Percentiles rank a stretch among this genome's conserved stretches.
These are phyloP conservation scores for Sebastes baramenuke DNA, from an alignment of 2,797 vertebrate genomes.

Conservation along the genomic window DNA sequence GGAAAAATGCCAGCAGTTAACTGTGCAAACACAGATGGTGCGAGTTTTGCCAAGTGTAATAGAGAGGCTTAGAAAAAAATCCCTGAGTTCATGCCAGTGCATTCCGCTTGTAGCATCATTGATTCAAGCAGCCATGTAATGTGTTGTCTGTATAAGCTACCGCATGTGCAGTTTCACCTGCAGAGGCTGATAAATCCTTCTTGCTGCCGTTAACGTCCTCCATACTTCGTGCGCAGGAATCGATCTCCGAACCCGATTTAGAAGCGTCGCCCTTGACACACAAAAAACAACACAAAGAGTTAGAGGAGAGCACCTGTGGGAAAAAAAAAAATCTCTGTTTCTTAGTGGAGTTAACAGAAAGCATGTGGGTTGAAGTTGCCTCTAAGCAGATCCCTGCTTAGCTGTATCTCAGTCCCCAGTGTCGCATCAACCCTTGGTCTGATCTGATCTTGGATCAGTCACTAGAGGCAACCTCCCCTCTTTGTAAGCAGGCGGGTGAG, in stretches of 20 bases:
- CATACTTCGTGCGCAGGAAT: constrained; percentile 86
- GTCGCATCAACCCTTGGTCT: not conserved
- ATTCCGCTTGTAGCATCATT: not conserved
- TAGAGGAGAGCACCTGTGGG: constrained; percentile 16
- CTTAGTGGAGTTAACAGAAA: constrained; percentile 2
- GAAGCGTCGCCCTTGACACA: constrained; percentile 90
- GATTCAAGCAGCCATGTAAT: not conserved
- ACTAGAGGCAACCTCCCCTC: constrained; percentile 46
- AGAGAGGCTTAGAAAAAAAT: constrained; percentile 7
- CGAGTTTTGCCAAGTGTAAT: constrained; percentile 15
- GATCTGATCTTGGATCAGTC: constrained; percentile 42
- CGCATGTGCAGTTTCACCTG: constrained; percentile 81
- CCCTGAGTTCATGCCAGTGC: not conserved
- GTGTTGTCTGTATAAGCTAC: not conserved
- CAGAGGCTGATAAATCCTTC: constrained; percentile 87
- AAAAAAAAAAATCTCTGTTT: not conserved
- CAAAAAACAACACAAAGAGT: constrained; percentile 36
- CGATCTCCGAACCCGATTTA: constrained; percentile 91
- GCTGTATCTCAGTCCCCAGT: not conserved
- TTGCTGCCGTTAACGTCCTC: constrained; percentile 90
- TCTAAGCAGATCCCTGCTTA: constrained; percentile 47
- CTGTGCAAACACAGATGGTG: constrained; percentile 33
- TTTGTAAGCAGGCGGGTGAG: constrained; percentile 27
- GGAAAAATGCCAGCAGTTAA: constrained; percentile 1
- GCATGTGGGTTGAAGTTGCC: constrained; percentile 42